Evolutionary conservation across 2,888 invertebrate genomes (phyloP).

Genomic region (Xanthorhoe spadicearia): DNA sequence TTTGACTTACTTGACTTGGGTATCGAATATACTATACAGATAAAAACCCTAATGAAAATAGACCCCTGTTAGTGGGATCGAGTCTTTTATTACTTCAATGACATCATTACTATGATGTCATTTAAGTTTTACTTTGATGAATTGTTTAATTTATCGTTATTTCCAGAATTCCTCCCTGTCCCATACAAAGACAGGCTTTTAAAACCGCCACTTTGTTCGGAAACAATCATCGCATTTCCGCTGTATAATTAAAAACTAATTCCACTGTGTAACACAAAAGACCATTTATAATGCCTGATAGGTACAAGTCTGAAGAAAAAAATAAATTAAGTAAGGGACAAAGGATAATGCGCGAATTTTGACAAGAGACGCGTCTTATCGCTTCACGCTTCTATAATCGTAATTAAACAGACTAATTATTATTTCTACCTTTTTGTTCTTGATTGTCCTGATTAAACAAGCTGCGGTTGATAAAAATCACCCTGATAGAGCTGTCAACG

Average conservation of each 20-base stretch:
- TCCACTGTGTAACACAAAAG: constrained; percentile 67
- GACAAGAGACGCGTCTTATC: constrained; percentile 42
- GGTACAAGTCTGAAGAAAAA: constrained; percentile 50
- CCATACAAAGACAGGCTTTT: constrained; percentile 23
- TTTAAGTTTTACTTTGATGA: no score
- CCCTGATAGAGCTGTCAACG: background rate
- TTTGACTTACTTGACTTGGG: no score
- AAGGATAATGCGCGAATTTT: constrained; percentile 51
- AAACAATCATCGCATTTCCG: constrained; percentile 58
- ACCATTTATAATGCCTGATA: constrained; percentile 74
- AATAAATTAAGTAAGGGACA: constrained; percentile 43
- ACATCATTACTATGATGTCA: no score
- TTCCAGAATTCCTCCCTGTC: background rate
- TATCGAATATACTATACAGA: no score
- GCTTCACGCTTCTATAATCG: constrained; percentile 44
- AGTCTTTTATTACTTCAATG: no score
- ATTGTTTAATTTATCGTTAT: no score
- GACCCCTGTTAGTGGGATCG: no score
- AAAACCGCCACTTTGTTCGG: constrained; percentile 37
- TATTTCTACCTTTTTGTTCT: constrained; percentile 40
- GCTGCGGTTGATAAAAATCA: constrained; percentile 7
- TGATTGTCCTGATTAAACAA: constrained; percentile 29
- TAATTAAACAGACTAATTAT: constrained; percentile 42
- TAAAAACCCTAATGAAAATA: no score
- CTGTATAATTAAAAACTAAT: constrained; percentile 78